Conservation (phyloP, 64 coral and sea anemone genomes). For the Catalaphyllia jardinei region DNA sequence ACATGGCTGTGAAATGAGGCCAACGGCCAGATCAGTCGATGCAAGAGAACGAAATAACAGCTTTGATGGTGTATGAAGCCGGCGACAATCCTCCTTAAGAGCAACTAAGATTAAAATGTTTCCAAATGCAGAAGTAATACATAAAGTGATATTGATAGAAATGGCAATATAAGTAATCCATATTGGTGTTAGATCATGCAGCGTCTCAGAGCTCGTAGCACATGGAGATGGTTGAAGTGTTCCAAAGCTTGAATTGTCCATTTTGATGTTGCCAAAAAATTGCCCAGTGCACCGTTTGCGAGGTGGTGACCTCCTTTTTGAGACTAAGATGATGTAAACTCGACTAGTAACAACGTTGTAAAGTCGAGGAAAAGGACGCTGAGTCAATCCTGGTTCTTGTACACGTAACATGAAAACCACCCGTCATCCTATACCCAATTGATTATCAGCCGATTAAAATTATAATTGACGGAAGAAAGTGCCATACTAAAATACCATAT, state of each 20-base stretch:
- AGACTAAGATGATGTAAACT: neutral
- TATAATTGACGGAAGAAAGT: too few relatives aligned
- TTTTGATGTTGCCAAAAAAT: neutral
- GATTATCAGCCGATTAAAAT: too few relatives aligned
- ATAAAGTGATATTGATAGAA: slow-evolving; percentile 11
- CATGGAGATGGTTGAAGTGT: neutral
- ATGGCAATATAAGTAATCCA: neutral
- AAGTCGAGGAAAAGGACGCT: too few relatives aligned
- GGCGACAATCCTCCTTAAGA: slow-evolving; percentile 5
- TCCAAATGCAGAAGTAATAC: slow-evolving; percentile 2
- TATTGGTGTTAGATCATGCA: neutral
- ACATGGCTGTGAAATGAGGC: slow-evolving; percentile 54
- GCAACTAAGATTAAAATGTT: slow-evolving; percentile 62
- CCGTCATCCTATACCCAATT: too few relatives aligned
- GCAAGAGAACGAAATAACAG: slow-evolving; percentile 54
- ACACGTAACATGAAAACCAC: too few relatives aligned
- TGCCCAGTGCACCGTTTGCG: neutral
- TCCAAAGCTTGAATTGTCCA: neutral
- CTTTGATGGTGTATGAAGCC: slow-evolving; percentile 43
- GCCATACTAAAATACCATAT: too few relatives aligned
- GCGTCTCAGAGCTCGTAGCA: neutral
- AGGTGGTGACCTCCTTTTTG: neutral
- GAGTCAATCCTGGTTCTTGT: too few relatives aligned
- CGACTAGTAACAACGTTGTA: too few relatives aligned
- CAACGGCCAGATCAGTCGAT: slow-evolving; percentile 58